These are phyloP conservation scores for Unio pictorum DNA, from an alignment of 2,888 invertebrate genomes.

Conservation along the genomic window DNA sequence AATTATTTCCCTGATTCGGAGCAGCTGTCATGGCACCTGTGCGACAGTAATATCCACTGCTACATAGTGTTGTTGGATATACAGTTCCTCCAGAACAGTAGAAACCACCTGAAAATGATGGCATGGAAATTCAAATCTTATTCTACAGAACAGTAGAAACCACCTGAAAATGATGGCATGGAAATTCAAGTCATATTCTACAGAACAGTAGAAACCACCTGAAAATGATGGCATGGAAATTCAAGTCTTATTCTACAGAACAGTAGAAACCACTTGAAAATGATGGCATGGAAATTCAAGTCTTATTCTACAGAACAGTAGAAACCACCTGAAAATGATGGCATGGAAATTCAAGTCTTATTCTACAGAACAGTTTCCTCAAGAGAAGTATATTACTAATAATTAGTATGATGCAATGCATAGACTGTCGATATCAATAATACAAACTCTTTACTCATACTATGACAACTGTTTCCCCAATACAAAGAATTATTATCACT, in stretches of 20 bases:
- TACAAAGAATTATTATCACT: neutral
- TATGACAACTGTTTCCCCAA: neutral
- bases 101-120: constrained; percentile 51
- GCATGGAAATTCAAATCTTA: too few species aligned
- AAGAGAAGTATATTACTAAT: too few species aligned
- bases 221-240: neutral
- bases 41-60: constrained; percentile 61
- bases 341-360: too few species aligned
- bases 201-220: too few species aligned
- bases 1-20: constrained; percentile 56
- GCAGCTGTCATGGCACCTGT: constrained; percentile 57
- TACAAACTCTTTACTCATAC: too few species aligned
- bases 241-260: constrained; percentile 17
- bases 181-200: too few species aligned
- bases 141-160: too few species aligned
- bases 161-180: neutral
- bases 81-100: constrained; percentile 63
- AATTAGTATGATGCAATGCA: too few species aligned
- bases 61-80: constrained; percentile 54
- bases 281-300: too few species aligned
- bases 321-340: neutral
- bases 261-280: constrained; percentile 63
- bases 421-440: neutral
- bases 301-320: too few species aligned
- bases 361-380: too few species aligned